These are phyloP conservation scores for Aulostomus chinensis DNA, from an alignment of 2,797 vertebrate species.

Conservation along the genomic window DNA sequence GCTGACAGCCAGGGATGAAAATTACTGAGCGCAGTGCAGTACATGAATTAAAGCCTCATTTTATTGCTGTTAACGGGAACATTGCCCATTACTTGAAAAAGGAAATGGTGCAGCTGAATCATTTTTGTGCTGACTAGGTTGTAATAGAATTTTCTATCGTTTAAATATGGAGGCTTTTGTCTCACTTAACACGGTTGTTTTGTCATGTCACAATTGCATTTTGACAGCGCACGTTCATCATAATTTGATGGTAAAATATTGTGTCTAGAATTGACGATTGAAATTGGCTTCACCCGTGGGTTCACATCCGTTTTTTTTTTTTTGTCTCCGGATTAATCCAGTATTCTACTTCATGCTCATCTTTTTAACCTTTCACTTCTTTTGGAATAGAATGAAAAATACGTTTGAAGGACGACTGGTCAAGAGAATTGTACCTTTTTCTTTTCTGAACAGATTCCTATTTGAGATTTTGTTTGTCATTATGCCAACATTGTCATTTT, in stretches of 20 bases:
- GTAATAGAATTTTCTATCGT: conserved; percentile 28
- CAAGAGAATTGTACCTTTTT: conserved; percentile 19
- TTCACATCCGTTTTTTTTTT: conserved; percentile 21
- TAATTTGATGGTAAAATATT: conserved; percentile 21
- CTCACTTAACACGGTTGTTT: conserved; percentile 7
- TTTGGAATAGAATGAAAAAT: conserved; percentile 45
- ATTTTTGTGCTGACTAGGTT: conserved; percentile 29
- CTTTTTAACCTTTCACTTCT: conserved; percentile 19
- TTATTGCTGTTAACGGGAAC: conserved; percentile 36
- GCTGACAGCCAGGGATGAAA: conserved; percentile 13
- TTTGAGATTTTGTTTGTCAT: conserved; percentile 4
- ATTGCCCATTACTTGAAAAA: conserved; percentile 29
- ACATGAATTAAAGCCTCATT: conserved; percentile 39
- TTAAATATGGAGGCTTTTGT: conserved; percentile 29
- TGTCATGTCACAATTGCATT: background rate
- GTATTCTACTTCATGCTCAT: conserved; percentile 47
- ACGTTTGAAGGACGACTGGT: conserved; percentile 33
- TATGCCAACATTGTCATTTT: too few relatives aligned
- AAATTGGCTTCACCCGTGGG: conserved; percentile 16
- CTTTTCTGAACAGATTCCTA: conserved; percentile 14
- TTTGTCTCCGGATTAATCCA: conserved; percentile 25
- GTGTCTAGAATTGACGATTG: too few relatives aligned
- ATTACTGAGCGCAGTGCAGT: conserved; percentile 2
- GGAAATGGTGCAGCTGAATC: conserved; percentile 27
- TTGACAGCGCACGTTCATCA: conserved; percentile 6